Percentiles rank a stretch among this genome's conserved stretches.
phyloP scores from a whole-genome alignment of 2,888 invertebrate species.

The Maniola hyperantus region DNA sequence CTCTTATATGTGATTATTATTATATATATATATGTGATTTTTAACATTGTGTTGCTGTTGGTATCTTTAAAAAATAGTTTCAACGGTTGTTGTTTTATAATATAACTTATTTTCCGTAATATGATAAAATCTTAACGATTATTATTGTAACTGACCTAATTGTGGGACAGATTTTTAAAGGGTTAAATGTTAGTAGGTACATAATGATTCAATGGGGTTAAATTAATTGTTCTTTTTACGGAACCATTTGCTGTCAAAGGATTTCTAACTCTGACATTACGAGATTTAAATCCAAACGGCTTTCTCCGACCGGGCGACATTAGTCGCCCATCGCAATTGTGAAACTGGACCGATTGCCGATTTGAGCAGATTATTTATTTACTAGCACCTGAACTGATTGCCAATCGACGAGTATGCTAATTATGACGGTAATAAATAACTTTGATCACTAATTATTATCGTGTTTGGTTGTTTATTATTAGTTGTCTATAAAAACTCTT shows the following conservation, averaged over 20 bases:
- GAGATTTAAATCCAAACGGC: conserved; percentile 10
- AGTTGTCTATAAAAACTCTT: neutral
- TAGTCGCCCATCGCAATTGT: conserved; percentile 27
- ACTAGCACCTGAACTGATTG: conserved; percentile 37
- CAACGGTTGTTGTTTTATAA: neutral
- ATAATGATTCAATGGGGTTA: too few species aligned
- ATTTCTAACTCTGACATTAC: neutral
- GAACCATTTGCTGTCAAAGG: conserved; percentile 1
- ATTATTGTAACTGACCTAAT: neutral
- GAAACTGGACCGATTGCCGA: conserved; percentile 31
- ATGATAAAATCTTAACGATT: too few species aligned
- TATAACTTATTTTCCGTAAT: too few species aligned
- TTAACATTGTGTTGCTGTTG: too few species aligned
- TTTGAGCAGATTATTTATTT: conserved; percentile 38
- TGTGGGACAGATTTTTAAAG: too few species aligned
- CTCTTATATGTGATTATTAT: too few species aligned
- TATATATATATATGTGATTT: too few species aligned
- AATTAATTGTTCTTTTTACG: neutral
- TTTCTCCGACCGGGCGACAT: conserved; percentile 15
- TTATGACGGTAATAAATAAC: conserved; percentile 22
- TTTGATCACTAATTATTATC: neutral
- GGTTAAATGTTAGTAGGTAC: too few species aligned
- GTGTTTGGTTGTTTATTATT: neutral
- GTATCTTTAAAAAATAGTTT: too few species aligned
- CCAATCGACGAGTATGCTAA: conserved; percentile 40